Evolutionary conservation across 2,888 invertebrate species (phyloP), one percentile per base, ranked within the genome.

Genomic region (Dichetophora obliterata): DNA sequence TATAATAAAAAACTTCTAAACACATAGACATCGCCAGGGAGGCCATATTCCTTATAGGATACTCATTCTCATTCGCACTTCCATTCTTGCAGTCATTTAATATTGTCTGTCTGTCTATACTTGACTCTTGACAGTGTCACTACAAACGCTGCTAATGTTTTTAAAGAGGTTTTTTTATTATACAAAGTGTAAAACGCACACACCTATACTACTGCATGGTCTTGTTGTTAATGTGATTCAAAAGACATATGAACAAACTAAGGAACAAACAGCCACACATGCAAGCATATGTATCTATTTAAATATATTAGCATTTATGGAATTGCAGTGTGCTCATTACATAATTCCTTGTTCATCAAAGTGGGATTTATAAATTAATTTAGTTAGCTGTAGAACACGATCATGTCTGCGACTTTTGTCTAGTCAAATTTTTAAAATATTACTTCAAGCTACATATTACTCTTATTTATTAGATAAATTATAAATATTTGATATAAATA

Each of bases 81-180:
- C 27, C 24, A 27, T 52, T 9, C 52, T n/a, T 54, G 54, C 54
- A 54, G 27, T 52, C 52, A 31, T 52, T 52, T 52, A 70, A 31
- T 52, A 52, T 70, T 70, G 54, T 70, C 54, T 31, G 52, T 16
- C 72, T 24, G 52, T 31, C 72, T 54, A 37, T 72, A 57, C 57
- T 31, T 34, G 31, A 72, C 43, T 37, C 72, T 54, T 72, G 31
- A 27, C 50, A 52, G 59, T 61, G 83, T 80, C 83, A 84, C 86
- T 84, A 85, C 84, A 85, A 84, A 84, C 85, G 84, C 83, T 84
- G 84, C 83, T 86, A 85, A 85, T 84, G 85, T 85, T 86, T 76
- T 86, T 85, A 84, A 85, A 85, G 84, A 5, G 83, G 82, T 80
- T 84, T 85, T 82, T 85, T 84, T 85, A 83, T 85, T 84, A 83